Evolutionary conservation across 92 coral and sea anemone genomes (phyloP).

Genomic region (Isaurus tuberculatus): DNA sequence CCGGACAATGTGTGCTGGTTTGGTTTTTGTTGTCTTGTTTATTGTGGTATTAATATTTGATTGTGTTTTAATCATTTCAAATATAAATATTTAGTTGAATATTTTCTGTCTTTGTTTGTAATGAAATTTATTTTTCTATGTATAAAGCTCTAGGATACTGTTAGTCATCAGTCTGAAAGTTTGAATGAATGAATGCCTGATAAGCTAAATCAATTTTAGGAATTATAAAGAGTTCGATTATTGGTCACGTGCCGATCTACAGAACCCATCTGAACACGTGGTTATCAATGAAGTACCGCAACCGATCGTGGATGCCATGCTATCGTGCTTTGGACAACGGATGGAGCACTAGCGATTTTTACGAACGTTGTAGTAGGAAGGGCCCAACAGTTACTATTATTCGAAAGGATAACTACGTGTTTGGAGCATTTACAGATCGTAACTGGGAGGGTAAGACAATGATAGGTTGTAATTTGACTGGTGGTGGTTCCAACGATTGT

Average conservation of each 20-base stretch:
- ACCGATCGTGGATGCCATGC: slow-evolving; percentile 30
- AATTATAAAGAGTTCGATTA: slow-evolving; percentile 22
- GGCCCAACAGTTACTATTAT: slow-evolving; percentile 31
- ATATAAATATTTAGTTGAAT: no score
- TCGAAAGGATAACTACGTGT: slow-evolving; percentile 20
- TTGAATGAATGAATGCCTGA: no score
- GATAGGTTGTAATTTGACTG: neutral
- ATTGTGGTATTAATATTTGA: no score
- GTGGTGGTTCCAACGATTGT: no score
- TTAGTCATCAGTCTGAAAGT: no score
- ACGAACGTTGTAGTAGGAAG: slow-evolving; percentile 21
- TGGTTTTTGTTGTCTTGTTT: no score
- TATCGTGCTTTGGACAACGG: slow-evolving; percentile 32
- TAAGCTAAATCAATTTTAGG: neutral
- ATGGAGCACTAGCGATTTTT: slow-evolving; percentile 16
- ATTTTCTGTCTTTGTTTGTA: no score
- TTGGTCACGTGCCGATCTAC: slow-evolving; percentile 1
- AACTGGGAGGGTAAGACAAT: slow-evolving; percentile 13
- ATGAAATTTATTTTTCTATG: no score
- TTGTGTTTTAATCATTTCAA: no score
- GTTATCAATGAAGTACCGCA: slow-evolving; percentile 12
- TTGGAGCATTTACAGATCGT: slow-evolving; percentile 47
- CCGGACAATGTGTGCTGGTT: no score
- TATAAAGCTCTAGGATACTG: no score
- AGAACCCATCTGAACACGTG: neutral